Percentiles rank a stretch among this genome's conserved stretches.
phyloP scores from a whole-genome alignment of 2,797 vertebrate genomes.

The Neosilurus hyrtlii region DNA sequence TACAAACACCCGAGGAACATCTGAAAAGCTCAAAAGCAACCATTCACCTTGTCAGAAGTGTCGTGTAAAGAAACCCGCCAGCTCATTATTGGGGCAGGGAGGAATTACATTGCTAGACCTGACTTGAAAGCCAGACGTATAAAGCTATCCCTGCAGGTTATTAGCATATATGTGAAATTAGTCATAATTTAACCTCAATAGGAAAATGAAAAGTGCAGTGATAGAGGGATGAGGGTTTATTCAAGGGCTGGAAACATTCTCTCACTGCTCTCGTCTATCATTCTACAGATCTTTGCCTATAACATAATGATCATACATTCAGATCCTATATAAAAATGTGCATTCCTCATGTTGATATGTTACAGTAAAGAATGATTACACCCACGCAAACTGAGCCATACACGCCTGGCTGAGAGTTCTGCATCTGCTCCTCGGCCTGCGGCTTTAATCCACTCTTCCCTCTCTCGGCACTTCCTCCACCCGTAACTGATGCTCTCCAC shows the following conservation, averaged over 20 bases:
- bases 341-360: neutral
- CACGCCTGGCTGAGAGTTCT: neutral
- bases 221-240: neutral
- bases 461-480: neutral
- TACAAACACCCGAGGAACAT: neutral
- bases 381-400: neutral
- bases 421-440: neutral
- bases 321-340: neutral
- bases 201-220: neutral
- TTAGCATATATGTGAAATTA: neutral
- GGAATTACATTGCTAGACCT: neutral
- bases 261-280: neutral
- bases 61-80: neutral
- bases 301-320: neutral
- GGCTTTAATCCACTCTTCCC: neutral
- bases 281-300: neutral
- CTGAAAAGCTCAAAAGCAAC: slow-evolving; percentile 11
- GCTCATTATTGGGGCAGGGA: neutral
- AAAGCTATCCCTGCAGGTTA: neutral
- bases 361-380: neutral
- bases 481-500: neutral
- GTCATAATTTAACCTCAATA: neutral
- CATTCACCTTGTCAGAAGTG: slow-evolving; percentile 7
- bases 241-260: neutral
- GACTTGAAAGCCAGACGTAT: neutral